Evolutionary conservation across 2,113 vertebrate genomes (phyloP).

Genomic region (Nibea coibor): DNA sequence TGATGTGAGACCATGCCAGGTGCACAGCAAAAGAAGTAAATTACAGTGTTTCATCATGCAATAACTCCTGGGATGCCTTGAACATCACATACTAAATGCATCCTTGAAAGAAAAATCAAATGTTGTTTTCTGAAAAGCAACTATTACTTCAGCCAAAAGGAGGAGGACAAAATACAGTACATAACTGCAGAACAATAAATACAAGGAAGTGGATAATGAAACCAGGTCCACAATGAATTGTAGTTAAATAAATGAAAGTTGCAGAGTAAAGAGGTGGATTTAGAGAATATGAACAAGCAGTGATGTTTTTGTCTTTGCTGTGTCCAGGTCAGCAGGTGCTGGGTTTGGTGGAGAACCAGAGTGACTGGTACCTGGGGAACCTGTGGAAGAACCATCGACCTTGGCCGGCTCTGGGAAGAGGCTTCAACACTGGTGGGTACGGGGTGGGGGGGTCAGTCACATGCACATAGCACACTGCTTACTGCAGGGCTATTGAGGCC

Average conservation of each 20-base stretch:
- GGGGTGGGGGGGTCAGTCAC: no score
- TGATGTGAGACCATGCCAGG: neutral
- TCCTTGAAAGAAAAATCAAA: neutral
- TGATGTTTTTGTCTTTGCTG: constrained; percentile 1
- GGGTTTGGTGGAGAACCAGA: constrained; percentile 98
- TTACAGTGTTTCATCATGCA: neutral
- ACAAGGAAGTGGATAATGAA: neutral
- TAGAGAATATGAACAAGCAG: neutral
- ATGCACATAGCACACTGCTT: no score
- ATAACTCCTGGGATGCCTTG: neutral
- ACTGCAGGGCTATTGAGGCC: no score
- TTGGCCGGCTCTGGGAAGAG: constrained; percentile 95
- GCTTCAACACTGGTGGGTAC: constrained; percentile 94
- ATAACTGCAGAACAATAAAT: neutral
- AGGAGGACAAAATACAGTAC: neutral
- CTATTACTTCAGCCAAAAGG: neutral
- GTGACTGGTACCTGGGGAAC: constrained; percentile 99
- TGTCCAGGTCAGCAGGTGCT: constrained; percentile 95
- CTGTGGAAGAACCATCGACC: constrained; percentile 99
- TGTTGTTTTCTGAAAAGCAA: neutral
- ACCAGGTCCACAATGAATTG: neutral
- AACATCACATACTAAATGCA: neutral
- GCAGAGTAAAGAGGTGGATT: neutral
- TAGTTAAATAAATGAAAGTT: neutral
- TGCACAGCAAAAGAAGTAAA: neutral